Percentiles rank a stretch among this genome's conserved stretches.
Conservation (phyloP, 2,797 vertebrate species). For the Darevskia nairensis region DNA sequence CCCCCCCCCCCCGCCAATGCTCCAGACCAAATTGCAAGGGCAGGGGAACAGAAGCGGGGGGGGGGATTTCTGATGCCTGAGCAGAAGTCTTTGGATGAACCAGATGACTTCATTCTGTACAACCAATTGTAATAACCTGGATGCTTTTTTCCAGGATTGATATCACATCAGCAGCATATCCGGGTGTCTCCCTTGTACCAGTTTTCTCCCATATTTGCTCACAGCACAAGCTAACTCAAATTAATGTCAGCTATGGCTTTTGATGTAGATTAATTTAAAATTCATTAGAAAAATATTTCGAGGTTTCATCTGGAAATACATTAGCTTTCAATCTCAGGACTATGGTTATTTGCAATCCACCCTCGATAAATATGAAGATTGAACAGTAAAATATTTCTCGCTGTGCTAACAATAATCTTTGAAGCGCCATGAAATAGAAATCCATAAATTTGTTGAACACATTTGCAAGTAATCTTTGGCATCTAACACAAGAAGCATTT, state of each 20-base stretch:
- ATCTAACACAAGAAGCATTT: constrained; percentile 34
- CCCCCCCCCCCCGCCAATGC: too few relatives aligned
- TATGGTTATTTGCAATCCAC: constrained; percentile 38
- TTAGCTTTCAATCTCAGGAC: constrained; percentile 50
- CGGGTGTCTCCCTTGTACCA: rapidly evolving
- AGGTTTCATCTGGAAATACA: constrained; percentile 47
- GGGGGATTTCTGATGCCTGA: too few relatives aligned
- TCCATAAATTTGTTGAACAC: constrained; percentile 11
- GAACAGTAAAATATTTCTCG: constrained; percentile 42
- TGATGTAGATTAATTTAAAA: constrained; percentile 51
- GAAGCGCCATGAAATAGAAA: constrained; percentile 14
- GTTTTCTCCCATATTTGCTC: constrained; percentile 34
- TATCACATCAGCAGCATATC: constrained; percentile 30
- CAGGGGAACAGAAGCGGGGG: too few relatives aligned
- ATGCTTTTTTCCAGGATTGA: constrained; percentile 45
- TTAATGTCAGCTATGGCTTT: constrained; percentile 41
- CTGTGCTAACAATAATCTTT: constrained; percentile 33
- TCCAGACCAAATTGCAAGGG: too few relatives aligned
- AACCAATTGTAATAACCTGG: constrained; percentile 38
- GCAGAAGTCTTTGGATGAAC: too few relatives aligned
- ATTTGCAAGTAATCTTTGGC: constrained; percentile 31
- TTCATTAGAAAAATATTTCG: constrained; percentile 37
- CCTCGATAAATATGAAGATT: constrained; percentile 49
- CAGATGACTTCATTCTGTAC: too few relatives aligned
- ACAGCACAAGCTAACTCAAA: background rate